Evolutionary conservation across 2,113 vertebrate genomes (phyloP), one percentile per base, ranked within the genome.

Genomic region (Hylia prasina): DNA sequence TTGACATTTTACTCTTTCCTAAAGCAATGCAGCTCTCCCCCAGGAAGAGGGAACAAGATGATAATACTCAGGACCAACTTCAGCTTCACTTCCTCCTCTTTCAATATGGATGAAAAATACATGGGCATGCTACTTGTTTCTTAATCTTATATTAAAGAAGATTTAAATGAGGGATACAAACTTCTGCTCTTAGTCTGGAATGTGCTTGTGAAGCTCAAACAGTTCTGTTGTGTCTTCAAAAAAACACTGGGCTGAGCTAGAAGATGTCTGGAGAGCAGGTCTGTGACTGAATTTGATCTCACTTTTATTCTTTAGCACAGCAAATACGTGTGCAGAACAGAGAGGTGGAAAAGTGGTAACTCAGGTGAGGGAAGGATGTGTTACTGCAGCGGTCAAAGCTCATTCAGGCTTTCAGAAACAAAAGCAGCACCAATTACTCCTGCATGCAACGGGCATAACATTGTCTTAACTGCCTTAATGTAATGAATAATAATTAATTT

Each of bases 171-270:
- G 56, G 19, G 50, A 42, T 35, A 87, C n/a, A 10, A n/a, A 77
- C 58, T 90, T 66, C 61, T 66, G 27, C 18, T 89, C 92, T 91
- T 56, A 27, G 75, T 80, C 70, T 78, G n/a, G 86, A 93, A 92
- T 11, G 1, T 33, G 13, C 25, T 89, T 37, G 54, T 68, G 65
- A 94, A 95, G 39, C 76, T 69, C 25, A 90, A 72, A 30, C 44
- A 39, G 40, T 94, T 75, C 71, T 90, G 28, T 27, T 9, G 40
- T 31, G 47, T 40, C 54, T 42, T 42, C 25, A 42, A 47, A 48
- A 86, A 75, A 35, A 3, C 24, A 68, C 13, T 24, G 5, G 37
- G 21, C 16, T 44, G 44, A 65, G 21, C 27, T 30, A 51, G 64
- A 66, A 0, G 6, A 63, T 11, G 23, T 17, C 42, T 63, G 40